Percentiles rank a stretch among this genome's conserved stretches.
These are phyloP conservation scores for Numida meleagris DNA, from an alignment of 2,113 vertebrate species.

Conservation along the genomic window DNA sequence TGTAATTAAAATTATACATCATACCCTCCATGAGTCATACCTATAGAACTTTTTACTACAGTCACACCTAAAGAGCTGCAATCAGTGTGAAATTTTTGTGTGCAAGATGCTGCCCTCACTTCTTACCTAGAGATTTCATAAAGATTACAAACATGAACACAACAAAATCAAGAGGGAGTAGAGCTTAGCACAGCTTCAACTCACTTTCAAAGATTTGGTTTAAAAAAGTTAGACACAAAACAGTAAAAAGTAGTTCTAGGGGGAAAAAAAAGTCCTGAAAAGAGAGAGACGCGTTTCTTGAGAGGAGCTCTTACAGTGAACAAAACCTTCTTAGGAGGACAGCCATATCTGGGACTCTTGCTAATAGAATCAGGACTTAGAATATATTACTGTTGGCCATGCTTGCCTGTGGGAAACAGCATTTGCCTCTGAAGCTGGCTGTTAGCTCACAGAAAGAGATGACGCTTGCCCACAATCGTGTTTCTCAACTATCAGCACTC, in stretches of 20 bases:
- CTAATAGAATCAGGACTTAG: background rate
- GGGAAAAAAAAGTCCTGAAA: background rate
- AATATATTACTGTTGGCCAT: background rate
- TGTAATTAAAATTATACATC: background rate
- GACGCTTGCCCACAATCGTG: background rate
- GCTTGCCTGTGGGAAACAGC: background rate
- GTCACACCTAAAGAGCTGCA: background rate
- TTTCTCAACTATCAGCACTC: background rate
- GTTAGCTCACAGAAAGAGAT: background rate
- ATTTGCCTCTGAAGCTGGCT: background rate
- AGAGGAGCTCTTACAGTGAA: background rate
- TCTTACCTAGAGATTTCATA: background rate
- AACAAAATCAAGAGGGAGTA: background rate
- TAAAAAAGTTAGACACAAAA: background rate
- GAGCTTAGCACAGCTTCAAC: background rate
- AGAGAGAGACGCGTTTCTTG: background rate
- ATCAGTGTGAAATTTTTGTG: background rate
- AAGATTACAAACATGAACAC: background rate
- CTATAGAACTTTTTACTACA: background rate
- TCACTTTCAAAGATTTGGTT: background rate
- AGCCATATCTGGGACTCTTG: background rate
- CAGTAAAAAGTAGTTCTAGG: background rate
- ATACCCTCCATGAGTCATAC: background rate
- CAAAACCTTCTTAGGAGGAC: background rate
- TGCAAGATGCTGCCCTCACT: background rate